These are phyloP conservation scores for Brenthis daphne DNA, from an alignment of 2,888 invertebrate species.

Conservation along the genomic window DNA sequence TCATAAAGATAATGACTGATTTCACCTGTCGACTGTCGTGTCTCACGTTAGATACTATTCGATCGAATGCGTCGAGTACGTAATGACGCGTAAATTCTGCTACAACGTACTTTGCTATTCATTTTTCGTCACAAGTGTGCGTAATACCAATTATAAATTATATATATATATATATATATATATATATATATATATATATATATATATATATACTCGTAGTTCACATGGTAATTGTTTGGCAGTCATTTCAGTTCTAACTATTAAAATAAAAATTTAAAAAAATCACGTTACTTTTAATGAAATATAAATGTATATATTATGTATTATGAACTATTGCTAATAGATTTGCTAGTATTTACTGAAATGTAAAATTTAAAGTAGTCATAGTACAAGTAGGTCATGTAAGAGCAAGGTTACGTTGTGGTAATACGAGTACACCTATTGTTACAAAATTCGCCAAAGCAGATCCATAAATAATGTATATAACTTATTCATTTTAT, in stretches of 20 bases:
- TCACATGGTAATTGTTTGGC: no score
- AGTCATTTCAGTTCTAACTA: no score
- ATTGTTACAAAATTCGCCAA: neutral
- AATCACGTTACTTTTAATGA: no score
- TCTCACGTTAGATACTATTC: neutral
- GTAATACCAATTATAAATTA: neutral
- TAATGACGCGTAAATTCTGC: neutral
- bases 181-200: no score
- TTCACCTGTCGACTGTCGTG: conserved; percentile 29
- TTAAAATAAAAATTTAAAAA: no score
- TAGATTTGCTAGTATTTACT: neutral
- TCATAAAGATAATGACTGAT: conserved; percentile 38
- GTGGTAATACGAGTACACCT: conserved; percentile 6
- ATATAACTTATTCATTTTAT: no score
- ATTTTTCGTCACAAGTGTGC: neutral
- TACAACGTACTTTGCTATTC: conserved; percentile 16
- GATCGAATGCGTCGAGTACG: no score
- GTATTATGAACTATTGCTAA: no score
- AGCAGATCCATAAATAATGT: no score
- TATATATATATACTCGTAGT: no score
- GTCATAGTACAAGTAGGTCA: neutral
- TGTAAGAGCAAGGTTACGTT: conserved; percentile 12
- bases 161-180: no score
- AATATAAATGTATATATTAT: no score
- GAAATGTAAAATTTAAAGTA: neutral